Evolutionary conservation across 64 coral and sea anemone species (phyloP).

Genomic region (Orbicella faveolata): DNA sequence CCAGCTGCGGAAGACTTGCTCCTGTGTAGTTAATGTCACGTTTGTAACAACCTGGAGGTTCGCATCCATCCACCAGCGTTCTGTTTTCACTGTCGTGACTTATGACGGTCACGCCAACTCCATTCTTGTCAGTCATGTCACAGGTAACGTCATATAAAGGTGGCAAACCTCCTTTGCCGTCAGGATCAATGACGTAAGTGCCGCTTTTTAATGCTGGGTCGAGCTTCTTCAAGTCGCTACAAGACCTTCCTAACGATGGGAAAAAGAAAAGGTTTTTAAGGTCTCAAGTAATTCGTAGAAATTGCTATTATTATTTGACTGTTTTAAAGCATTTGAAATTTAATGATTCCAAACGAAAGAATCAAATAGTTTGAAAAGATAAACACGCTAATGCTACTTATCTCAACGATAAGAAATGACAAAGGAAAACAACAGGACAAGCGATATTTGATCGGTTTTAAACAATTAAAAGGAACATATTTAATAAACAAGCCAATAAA

Average conservation of each 20-base stretch:
- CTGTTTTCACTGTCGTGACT: slow-evolving; percentile 23
- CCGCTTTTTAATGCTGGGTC: not conserved
- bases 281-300: too few species aligned
- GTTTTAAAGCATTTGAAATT: not conserved
- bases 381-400: too few species aligned
- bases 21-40: not conserved
- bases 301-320: not conserved
- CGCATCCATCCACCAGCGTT: slow-evolving; percentile 8
- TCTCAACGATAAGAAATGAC: too few species aligned
- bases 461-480: too few species aligned
- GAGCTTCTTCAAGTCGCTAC: slow-evolving; percentile 20
- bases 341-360: not conserved
- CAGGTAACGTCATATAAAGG: not conserved
- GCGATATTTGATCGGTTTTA: too few species aligned
- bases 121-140: slow-evolving; percentile 35
- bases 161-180: not conserved
- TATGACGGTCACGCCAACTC: slow-evolving; percentile 31
- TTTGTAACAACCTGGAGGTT: not conserved
- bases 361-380: too few species aligned
- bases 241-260: not conserved
- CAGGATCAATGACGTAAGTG: slow-evolving; percentile 13
- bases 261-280: not conserved
- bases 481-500: not conserved
- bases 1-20: not conserved
- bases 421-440: too few species aligned